phyloP scores from a whole-genome alignment of 2,888 invertebrate genomes.

The Sepiola atlantica region DNA sequence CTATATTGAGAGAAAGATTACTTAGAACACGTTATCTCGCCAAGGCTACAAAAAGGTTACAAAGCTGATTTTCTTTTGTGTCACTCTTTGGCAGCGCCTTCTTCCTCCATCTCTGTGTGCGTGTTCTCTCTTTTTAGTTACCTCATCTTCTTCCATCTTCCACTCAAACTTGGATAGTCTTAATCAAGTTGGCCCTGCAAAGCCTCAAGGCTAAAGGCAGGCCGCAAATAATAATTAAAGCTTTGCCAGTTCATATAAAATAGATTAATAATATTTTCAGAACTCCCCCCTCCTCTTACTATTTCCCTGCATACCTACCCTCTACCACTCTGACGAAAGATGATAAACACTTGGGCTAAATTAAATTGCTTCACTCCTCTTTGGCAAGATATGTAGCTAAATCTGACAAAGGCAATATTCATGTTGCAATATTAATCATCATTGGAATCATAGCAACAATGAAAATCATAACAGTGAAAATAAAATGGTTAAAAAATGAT shows the following conservation, averaged over 20 bases:
- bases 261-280: conserved; percentile 32
- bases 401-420: neutral
- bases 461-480: neutral
- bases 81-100: neutral
- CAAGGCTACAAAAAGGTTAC: neutral
- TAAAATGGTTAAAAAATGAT: neutral
- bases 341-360: conserved; percentile 19
- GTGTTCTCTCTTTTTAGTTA: neutral
- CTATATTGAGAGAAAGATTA: neutral
- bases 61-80: neutral
- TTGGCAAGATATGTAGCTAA: conserved; percentile 32
- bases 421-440: neutral
- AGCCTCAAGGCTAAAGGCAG: conserved; percentile 8
- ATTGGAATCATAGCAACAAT: neutral
- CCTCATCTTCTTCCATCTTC: neutral
- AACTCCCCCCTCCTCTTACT: neutral
- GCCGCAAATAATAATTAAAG: neutral
- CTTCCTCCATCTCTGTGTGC: neutral
- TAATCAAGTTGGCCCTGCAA: neutral
- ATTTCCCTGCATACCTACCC: neutral
- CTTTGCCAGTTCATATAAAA: conserved; percentile 32
- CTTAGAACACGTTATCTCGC: neutral
- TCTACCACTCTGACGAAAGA: neutral
- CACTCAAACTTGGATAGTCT: neutral
- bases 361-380: conserved; percentile 32